Evolutionary conservation across 2,888 invertebrate genomes (phyloP), one percentile per base, ranked within the genome.

Genomic region (Branchipolynoe longqiensis): DNA sequence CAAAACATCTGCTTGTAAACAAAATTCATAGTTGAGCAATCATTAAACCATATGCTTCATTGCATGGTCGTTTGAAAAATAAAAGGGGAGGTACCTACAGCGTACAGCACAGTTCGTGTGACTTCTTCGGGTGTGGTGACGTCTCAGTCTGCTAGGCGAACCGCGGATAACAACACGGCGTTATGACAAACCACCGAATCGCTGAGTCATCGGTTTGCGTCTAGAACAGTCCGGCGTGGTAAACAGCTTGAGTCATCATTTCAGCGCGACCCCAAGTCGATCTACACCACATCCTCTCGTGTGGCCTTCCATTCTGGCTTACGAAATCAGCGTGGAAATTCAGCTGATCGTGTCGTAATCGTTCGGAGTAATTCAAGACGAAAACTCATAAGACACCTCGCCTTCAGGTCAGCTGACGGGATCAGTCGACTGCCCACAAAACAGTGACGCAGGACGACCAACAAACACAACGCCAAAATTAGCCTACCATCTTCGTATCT

Each of bases 141-240:
- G 69, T 69, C 69, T 69, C 56, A 62, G 62, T 3, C 62, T n/a
- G 12, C 28, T 28, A 31, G 8, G 28, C 14, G 62, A 0, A 59
- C 59, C 14, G n/a, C 58, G 33, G 36, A 12, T 14, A 38, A 22
- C 25, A 18, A 69, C 8, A 22, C 12, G 36, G 38, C 22, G 69
- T 78, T 41, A 78, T 78, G 78, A 48, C 73, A 78, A 41, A 74
- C 41, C 48, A 41, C 41, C 78, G 48, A 48, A 78, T 22, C 78
- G 78, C 78, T 78, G 78, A 78, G 78, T 78, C 78, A 78, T 78
- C 78, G 78, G 78, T 78, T 78, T 78, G 48, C 78, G 41, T 41
- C 78, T 78, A 78, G 48, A 78, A 54, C 25, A 41, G 78, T 41
- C 31, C 31, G 28, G 78, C 54, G 48, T 78, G 48, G 54, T 48